A percentile compares a stretch with the other conserved stretches of the same genome.
These are phyloP conservation scores for Cyrtorhinus lividipennis DNA, from an alignment of 1,140 invertebrate genomes.

Conservation along the genomic window DNA sequence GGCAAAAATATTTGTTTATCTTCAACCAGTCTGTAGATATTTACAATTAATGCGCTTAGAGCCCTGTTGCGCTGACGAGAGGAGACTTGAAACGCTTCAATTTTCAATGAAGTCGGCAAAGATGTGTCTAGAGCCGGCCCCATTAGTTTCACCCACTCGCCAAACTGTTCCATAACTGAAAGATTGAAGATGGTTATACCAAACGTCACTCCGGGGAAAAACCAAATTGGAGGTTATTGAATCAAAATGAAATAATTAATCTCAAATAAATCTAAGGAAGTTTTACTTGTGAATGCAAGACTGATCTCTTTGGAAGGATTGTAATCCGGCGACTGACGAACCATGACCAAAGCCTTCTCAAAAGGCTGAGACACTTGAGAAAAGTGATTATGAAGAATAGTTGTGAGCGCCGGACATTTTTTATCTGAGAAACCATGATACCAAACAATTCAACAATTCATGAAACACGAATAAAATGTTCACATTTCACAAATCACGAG, in stretches of 20 bases:
- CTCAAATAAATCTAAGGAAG: too few species aligned
- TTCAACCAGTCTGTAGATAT: slow-evolving; percentile 38
- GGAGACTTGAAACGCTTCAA: slow-evolving; percentile 42
- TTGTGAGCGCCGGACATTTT: slow-evolving; percentile 12
- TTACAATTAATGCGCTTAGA: slow-evolving; percentile 38
- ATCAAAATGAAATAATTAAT: too few species aligned
- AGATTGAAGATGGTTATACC: too few species aligned
- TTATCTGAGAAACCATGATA: slow-evolving; percentile 15
- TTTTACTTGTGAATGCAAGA: slow-evolving; percentile 16
- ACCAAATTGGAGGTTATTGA: too few species aligned
- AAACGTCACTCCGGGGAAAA: neutral
- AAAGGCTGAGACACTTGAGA: neutral
- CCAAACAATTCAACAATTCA: neutral
- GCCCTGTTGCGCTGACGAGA: slow-evolving; percentile 36
- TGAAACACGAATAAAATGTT: neutral
- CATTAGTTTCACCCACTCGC: slow-evolving; percentile 32
- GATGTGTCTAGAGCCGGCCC: slow-evolving; percentile 29
- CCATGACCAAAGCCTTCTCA: slow-evolving; percentile 4
- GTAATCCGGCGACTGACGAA: slow-evolving; percentile 10
- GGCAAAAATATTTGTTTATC: slow-evolving; percentile 37
- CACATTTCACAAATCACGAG: neutral
- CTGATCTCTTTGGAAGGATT: slow-evolving; percentile 9
- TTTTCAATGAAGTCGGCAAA: slow-evolving; percentile 37
- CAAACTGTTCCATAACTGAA: slow-evolving; percentile 46
- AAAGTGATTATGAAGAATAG: slow-evolving; percentile 14